Percentiles rank a stretch among this genome's conserved stretches.
These are phyloP conservation scores for Oryzias javanicus DNA, from an alignment of 2,113 vertebrate genomes.

Conservation along the genomic window DNA sequence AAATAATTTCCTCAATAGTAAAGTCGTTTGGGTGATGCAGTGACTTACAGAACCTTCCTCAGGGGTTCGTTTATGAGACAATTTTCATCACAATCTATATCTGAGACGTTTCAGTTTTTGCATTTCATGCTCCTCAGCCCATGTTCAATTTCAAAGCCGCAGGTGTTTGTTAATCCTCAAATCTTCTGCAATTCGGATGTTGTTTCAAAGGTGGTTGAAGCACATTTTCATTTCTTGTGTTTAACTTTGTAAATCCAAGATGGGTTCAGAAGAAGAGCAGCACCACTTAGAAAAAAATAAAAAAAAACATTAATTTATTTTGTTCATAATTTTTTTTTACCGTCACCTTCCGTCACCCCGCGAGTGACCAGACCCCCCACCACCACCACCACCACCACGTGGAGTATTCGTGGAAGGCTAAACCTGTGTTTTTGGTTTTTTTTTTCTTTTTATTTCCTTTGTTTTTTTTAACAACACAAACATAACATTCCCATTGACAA, in stretches of 20 bases:
- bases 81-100: constrained; percentile 23
- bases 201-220: constrained; percentile 68
- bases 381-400: too few relatives aligned
- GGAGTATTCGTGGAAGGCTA: too few relatives aligned
- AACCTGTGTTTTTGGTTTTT: too few relatives aligned
- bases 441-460: too few relatives aligned
- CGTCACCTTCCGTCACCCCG: too few relatives aligned
- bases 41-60: constrained; percentile 1
- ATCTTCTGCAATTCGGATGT: constrained; percentile 57
- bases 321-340: too few relatives aligned
- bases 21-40: constrained; percentile 18
- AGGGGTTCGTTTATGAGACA: background rate
- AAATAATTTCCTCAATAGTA: constrained; percentile 65
- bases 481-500: too few relatives aligned
- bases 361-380: too few relatives aligned
- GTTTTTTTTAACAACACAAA: too few relatives aligned
- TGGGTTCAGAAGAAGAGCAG: background rate
- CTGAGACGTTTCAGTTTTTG: constrained; percentile 30
- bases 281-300: too few relatives aligned
- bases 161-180: constrained; percentile 56
- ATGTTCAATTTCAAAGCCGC: constrained; percentile 25
- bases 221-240: constrained; percentile 61
- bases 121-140: constrained; percentile 19
- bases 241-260: constrained; percentile 50
- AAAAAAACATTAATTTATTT: too few relatives aligned